Conservation (phyloP, 2,113 vertebrate species). For the Nematolebias whitei region DNA sequence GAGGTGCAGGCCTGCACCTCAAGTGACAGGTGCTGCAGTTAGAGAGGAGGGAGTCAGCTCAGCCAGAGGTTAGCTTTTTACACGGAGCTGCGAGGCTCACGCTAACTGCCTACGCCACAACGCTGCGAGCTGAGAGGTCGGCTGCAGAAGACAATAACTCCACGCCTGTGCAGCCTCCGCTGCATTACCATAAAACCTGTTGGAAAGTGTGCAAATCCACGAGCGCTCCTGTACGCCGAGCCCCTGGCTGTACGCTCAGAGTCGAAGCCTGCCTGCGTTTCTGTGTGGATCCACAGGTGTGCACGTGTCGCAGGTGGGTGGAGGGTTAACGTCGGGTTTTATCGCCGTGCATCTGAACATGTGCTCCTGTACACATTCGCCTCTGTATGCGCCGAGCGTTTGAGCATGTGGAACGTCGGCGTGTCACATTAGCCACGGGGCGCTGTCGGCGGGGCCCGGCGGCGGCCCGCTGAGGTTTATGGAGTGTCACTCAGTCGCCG, state of each 20-base stretch:
- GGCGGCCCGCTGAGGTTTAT: conserved; percentile 78
- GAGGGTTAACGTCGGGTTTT: conserved; percentile 15
- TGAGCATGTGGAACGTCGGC: conserved; percentile 38
- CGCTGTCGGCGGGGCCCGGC: conserved; percentile 63
- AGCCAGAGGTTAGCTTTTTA: conserved; percentile 64
- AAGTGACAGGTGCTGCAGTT: conserved; percentile 52
- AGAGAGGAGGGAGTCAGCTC: conserved; percentile 46
- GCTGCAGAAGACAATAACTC: conserved; percentile 59
- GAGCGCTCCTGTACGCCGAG: conserved; percentile 12
- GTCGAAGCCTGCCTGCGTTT: conserved; percentile 15
- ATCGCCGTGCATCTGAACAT: not conserved
- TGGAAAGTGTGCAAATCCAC: conserved; percentile 2
- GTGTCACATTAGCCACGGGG: conserved; percentile 75
- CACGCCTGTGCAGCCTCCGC: conserved; percentile 35
- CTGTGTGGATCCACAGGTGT: conserved; percentile 6
- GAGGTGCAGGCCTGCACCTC: conserved; percentile 29
- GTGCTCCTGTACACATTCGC: conserved; percentile 12
- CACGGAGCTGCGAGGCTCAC: conserved; percentile 49
- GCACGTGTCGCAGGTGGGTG: conserved; percentile 27
- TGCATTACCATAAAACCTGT: conserved; percentile 55
- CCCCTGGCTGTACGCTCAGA: conserved; percentile 1
- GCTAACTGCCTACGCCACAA: conserved; percentile 61
- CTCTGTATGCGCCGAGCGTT: conserved; percentile 13
- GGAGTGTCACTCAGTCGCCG: conserved; percentile 79
- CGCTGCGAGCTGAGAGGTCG: conserved; percentile 55